Base-by-base conservation (phyloP, 2,888 invertebrate species). In the Torymus tubicola region DNA sequence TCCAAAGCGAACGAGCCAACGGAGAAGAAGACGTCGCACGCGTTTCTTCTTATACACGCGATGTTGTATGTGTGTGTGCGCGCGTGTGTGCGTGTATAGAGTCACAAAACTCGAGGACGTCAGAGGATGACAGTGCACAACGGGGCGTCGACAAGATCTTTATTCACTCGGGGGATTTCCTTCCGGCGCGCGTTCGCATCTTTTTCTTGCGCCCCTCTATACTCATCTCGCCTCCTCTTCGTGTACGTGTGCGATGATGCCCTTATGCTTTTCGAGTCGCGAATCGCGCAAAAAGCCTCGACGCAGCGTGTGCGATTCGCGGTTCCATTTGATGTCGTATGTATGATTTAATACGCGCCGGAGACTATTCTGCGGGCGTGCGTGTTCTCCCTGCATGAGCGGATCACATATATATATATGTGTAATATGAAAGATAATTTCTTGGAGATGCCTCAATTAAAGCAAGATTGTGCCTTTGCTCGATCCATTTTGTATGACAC, bases 101-200 rank as follows among this genome's bases (percentile, higher is more conserved):
- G 24, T 14, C 16, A 52, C 31, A 55, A 73, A 64, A 55, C 50
- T 42, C 58, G 74, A 55, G 16, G 55, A 69, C 53, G 61, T 63
- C 69, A 24, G 69, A 69, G 69, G 69, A 76, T 76, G 76, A 63
- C 69, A 76, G 78, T 60, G 78, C 71, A 31, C 78, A 65, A 69
- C 71, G 71, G 78, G 71, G 71, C 71, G 78, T 71, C 71, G 65
- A 71, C 78, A 65, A 67, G 71, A 74, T 79, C 74, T 74, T 74
- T 64, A 74, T 79, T 79, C 79, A 63, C 79, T 69, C 69, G 58
- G 69, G 69, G 69, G 73, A 69, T 74, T 74, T 79, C 69, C 63
- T 74, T 64, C 69, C 74, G 69, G 8, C 14, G 79, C 13, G 61
- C 64, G 72, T 12, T 73, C 13, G 61, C 64, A 60, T 68, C 65